These are phyloP conservation scores for Drosophila pachea DNA, from an alignment of 1,140 invertebrate genomes.

Conservation along the genomic window DNA sequence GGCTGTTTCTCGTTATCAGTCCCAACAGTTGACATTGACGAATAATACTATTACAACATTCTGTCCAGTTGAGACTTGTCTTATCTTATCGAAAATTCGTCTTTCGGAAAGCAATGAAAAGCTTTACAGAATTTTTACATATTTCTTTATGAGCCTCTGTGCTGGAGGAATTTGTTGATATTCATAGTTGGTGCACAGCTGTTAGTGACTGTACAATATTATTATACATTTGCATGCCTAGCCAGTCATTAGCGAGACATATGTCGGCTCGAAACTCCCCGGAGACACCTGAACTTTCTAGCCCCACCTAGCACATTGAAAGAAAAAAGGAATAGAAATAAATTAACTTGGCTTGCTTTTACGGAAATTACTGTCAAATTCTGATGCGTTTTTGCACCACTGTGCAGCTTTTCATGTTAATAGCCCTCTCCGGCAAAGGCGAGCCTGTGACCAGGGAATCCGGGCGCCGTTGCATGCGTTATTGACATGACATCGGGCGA, in stretches of 20 bases:
- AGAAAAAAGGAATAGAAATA: too few relatives aligned
- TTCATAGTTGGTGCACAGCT: slow-evolving; percentile 1
- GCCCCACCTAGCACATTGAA: not conserved
- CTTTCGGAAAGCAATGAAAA: slow-evolving; percentile 16
- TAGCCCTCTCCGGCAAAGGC: slow-evolving; percentile 28
- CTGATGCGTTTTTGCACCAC: not conserved
- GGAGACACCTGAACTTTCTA: slow-evolving; percentile 13
- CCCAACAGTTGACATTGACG: slow-evolving; percentile 59
- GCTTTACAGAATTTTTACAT: slow-evolving; percentile 5
- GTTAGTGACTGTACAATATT: slow-evolving; percentile 12
- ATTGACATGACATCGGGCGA: slow-evolving; percentile 58
- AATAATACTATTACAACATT: slow-evolving; percentile 55
- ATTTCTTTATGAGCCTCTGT: slow-evolving; percentile 18
- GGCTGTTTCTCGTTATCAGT: slow-evolving; percentile 51
- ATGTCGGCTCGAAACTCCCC: slow-evolving; percentile 13
- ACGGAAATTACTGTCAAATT: too few relatives aligned
- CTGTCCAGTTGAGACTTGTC: slow-evolving; percentile 21
- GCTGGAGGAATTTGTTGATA: slow-evolving; percentile 10
- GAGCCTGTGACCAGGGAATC: not conserved
- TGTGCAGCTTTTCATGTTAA: slow-evolving; percentile 52
- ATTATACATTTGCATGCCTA: slow-evolving; percentile 5
- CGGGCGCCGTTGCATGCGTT: slow-evolving; percentile 53
- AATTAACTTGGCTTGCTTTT: too few relatives aligned
- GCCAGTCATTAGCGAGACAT: not conserved
- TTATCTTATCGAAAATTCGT: slow-evolving; percentile 53